A percentile compares a stretch with the other conserved stretches of the same genome.
phyloP scores from a whole-genome alignment of 2,797 vertebrate genomes.

The Rhynchonycteris naso region DNA sequence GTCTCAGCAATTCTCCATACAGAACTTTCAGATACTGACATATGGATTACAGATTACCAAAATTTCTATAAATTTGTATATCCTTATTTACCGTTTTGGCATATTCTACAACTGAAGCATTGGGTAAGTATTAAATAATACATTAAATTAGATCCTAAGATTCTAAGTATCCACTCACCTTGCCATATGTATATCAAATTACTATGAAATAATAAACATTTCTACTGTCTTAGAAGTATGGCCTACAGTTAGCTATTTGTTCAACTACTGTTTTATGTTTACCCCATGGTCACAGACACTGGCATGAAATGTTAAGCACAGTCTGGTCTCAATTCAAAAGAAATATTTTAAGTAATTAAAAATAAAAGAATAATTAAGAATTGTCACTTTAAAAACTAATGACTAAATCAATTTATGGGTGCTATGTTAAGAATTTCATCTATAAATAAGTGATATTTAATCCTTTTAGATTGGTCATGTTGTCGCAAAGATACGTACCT shows the following conservation, averaged over 20 bases:
- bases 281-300: not conserved
- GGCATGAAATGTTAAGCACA: slow-evolving; percentile 11
- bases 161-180: not conserved
- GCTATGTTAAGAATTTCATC: not conserved
- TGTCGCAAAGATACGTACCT: not conserved
- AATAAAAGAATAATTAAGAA: not conserved
- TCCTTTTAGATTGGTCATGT: not conserved
- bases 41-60: not conserved
- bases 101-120: not conserved
- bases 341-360: not conserved
- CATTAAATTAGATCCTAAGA: not conserved
- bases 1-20: not conserved
- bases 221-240: not conserved
- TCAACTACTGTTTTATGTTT: not conserved
- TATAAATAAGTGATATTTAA: not conserved
- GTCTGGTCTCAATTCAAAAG: not conserved
- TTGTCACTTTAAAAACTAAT: not conserved
- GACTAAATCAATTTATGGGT: not conserved
- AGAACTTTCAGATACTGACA: not conserved
- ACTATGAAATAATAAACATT: not conserved
- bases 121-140: not conserved
- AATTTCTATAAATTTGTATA: not conserved
- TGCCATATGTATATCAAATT: not conserved
- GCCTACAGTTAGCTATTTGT: not conserved
- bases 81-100: not conserved